Percentiles rank a stretch among this genome's conserved stretches.
Evolutionary conservation across 2,113 vertebrate species (phyloP).

Genomic region (Corapipo altera): DNA sequence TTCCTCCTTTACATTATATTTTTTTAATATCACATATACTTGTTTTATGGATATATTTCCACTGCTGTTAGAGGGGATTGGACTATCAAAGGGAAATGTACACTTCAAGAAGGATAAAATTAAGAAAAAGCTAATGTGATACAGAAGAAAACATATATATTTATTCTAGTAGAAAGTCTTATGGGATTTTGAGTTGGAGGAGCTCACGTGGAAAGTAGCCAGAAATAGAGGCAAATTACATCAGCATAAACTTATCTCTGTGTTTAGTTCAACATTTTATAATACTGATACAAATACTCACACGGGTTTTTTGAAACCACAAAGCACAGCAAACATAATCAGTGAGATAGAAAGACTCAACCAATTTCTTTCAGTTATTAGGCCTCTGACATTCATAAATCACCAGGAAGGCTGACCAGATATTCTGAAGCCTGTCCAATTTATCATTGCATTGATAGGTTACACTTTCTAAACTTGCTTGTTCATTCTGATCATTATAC

Average conservation of each 20-base stretch:
- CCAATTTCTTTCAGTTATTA: not conserved
- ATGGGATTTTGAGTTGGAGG: not conserved
- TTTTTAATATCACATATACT: not conserved
- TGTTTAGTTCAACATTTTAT: not conserved
- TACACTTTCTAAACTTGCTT: conserved; percentile 16
- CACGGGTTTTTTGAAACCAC: not conserved
- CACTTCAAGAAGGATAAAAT: not conserved
- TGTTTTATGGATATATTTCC: not conserved
- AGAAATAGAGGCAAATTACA: not conserved
- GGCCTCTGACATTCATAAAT: conserved; percentile 40
- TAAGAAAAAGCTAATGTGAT: not conserved
- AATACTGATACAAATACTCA: not conserved
- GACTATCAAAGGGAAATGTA: not conserved
- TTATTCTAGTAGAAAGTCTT: not conserved
- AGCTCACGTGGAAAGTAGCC: not conserved
- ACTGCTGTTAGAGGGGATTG: not conserved
- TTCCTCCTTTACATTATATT: not conserved
- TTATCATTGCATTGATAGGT: not conserved
- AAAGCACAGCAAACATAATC: not conserved
- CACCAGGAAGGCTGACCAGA: conserved; percentile 5
- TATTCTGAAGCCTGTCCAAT: not conserved
- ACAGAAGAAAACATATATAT: not conserved
- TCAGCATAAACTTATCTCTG: not conserved
- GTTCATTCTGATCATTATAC: conserved; percentile 22
- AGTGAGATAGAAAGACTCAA: not conserved